Conservation (phyloP, 1,140 invertebrate species). For the Lepidurus apus region DNA sequence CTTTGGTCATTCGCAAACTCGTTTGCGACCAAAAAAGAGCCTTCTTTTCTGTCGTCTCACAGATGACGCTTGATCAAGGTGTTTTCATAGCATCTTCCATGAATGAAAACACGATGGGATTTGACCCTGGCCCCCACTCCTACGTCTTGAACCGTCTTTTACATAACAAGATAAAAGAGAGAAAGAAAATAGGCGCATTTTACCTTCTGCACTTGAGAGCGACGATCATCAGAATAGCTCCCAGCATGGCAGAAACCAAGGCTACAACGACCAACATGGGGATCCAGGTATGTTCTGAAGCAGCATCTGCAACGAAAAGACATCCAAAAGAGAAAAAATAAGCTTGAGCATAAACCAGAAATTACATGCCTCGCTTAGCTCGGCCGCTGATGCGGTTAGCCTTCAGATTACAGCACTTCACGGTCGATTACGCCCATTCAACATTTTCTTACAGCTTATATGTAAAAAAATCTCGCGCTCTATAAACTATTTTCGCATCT, state of each 20-base stretch:
- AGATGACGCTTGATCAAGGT: not conserved
- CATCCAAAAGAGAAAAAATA: not conserved
- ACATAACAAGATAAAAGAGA: not conserved
- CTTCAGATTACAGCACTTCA: no score
- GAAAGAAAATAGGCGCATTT: not conserved
- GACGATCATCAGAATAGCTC: conserved; percentile 35
- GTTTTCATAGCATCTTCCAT: not conserved
- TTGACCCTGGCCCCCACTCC: not conserved
- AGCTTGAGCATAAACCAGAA: no score
- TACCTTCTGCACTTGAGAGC: conserved; percentile 35
- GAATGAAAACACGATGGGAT: no score
- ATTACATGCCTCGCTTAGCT: no score
- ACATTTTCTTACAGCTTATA: no score
- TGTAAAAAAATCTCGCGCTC: no score
- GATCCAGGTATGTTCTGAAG: conserved; percentile 33
- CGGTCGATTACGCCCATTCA: no score
- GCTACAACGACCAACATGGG: conserved; percentile 35
- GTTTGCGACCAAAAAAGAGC: not conserved
- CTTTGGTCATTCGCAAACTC: no score
- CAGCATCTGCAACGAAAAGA: conserved; percentile 25
- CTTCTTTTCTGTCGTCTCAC: no score
- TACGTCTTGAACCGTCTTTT: not conserved
- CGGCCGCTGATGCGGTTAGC: no score
- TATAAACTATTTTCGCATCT: no score
- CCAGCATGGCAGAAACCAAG: conserved; percentile 34